Evolutionary conservation across 2,797 vertebrate genomes (phyloP).

Genomic region (Graptemys geographica): DNA sequence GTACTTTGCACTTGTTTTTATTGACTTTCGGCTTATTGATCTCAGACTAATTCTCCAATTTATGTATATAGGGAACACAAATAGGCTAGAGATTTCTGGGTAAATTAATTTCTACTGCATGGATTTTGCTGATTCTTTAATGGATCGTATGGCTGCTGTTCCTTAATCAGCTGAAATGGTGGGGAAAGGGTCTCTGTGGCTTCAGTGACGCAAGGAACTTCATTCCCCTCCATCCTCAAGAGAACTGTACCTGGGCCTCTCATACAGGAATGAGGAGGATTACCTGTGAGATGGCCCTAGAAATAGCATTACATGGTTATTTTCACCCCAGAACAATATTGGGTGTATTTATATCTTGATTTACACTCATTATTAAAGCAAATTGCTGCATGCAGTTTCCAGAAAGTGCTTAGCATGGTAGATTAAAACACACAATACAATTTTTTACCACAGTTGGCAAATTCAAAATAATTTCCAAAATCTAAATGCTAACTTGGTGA

Average conservation of each 20-base stretch:
- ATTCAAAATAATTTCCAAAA: slow-evolving; percentile 32
- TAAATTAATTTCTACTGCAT: not conserved
- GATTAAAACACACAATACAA: slow-evolving; percentile 43
- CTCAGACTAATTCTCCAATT: not conserved
- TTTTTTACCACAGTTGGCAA: slow-evolving; percentile 3
- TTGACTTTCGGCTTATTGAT: not conserved
- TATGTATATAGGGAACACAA: not conserved
- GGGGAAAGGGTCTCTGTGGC: not conserved
- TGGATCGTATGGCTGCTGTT: not conserved
- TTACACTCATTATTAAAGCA: slow-evolving; percentile 60
- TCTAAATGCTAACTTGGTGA: slow-evolving; percentile 13
- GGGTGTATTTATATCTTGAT: slow-evolving; percentile 64
- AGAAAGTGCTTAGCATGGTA: slow-evolving; percentile 13
- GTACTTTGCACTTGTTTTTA: not conserved
- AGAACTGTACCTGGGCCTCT: slow-evolving; percentile 51
- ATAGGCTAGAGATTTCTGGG: not conserved
- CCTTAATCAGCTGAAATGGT: not conserved
- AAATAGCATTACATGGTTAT: slow-evolving; percentile 75
- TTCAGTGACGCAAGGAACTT: not conserved
- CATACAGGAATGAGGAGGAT: slow-evolving; percentile 54
- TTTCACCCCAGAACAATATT: slow-evolving; percentile 60
- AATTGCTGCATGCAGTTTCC: slow-evolving; percentile 49
- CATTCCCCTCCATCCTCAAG: not conserved
- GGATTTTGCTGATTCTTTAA: not conserved
- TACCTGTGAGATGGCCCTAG: slow-evolving; percentile 68